Evolutionary conservation across 37 sponge, comb jelly and placozoan species (phyloP), one percentile per base, ranked within the genome.

Genomic region (Halisarca cf. caerulea): DNA sequence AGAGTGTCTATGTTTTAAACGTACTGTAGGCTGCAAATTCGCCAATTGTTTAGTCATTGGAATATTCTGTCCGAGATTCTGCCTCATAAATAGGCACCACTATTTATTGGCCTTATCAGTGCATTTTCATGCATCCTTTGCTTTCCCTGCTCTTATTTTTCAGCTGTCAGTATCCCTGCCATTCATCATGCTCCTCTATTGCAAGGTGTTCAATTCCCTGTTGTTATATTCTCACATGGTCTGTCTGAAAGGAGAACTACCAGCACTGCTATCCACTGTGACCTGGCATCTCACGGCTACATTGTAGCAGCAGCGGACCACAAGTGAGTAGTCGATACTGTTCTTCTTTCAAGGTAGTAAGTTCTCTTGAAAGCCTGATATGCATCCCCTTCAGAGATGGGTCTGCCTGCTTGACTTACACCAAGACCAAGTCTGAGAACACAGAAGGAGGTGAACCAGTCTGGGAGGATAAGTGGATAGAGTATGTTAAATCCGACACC

Each of bases 261-360:
- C 37, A 88, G 82, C 80, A 75, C 69, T 78, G 88, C 54, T 7
- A 82, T 93, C 18, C 80, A 70, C 28, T 90, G 88, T 87, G 94
- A 93, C 72, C 79, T 93, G 37, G 94, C 94, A 24, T 93, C 94
- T 21, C 88, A 90, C 37, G 94, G 94, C 60, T 93, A 87, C 81
- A 66, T 93, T 7, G 91, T 90, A 43, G 94, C 91, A 0, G 35
- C 86, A 28, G 83, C 90, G 45, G 94, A 93, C 40, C 94, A 93
- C 88, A 90, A 85, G 92, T 91, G 55, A 36, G 86, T n/a, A 55
- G 23, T 34, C 37, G 61, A 51, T 11, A 47, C 9, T 47, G 51
- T 47, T 47, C 51, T 11, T 47, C 9, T 47, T 47, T 47, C 9
- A 47, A 14, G 51, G 51, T 47, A n/a, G n/a, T n/a, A n/a, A n/a